Conservation (phyloP, 2,888 invertebrate genomes). For the Dasypolia templi region DNA sequence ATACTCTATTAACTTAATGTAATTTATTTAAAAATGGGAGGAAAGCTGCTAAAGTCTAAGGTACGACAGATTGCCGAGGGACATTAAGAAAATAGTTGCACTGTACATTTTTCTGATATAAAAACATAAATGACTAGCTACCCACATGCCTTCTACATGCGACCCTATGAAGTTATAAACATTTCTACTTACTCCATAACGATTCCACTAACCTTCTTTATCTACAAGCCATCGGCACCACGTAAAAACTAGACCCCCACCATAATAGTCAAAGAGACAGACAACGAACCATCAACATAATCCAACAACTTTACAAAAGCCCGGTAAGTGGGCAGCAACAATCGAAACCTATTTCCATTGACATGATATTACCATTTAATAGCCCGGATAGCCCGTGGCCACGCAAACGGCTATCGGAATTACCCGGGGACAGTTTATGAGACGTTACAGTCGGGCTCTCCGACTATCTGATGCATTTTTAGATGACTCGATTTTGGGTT, state of each 20-base stretch:
- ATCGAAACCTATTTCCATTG: constrained; percentile 66
- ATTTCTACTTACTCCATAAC: constrained; percentile 8
- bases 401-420: constrained; percentile 78
- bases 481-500: constrained; percentile 85
- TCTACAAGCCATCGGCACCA: constrained; percentile 16
- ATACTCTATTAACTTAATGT: too few relatives aligned
- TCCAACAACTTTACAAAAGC: constrained; percentile 59
- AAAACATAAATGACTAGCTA: too few relatives aligned
- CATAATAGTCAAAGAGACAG: constrained; percentile 53
- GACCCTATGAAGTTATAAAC: constrained; percentile 16
- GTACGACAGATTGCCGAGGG: too few relatives aligned
- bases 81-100: too few relatives aligned
- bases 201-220: constrained; percentile 27
- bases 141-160: too few relatives aligned
- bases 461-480: constrained; percentile 81
- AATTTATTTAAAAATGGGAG: too few relatives aligned
- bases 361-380: constrained; percentile 69
- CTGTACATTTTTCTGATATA: too few relatives aligned
- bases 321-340: constrained; percentile 60
- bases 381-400: constrained; percentile 70
- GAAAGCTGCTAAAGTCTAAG: too few relatives aligned
- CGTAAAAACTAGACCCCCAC: constrained; percentile 44
- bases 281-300: constrained; percentile 62
- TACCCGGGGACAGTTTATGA: constrained; percentile 86
- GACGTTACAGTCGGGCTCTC: constrained; percentile 81